Base-by-base conservation (phyloP, 2,888 invertebrate genomes). In the Leptarthrus brevirostris region DNA sequence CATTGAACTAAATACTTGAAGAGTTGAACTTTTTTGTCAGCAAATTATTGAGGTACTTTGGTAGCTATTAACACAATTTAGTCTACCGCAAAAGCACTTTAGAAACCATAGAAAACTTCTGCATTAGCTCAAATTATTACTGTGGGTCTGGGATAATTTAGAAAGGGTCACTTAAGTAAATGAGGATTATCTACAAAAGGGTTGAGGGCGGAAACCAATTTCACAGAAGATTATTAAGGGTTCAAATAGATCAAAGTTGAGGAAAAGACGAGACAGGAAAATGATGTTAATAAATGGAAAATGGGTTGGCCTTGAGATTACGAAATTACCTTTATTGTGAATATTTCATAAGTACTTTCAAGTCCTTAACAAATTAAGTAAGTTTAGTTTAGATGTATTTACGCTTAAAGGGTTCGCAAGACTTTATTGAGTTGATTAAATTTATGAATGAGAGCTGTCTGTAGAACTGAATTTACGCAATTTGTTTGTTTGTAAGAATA, bases 141-240 rank as follows among this genome's bases (percentile, higher is more conserved):
- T 56, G 26, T 56, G 34, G 56, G 56, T 56, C 34, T 56, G 56
- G 44, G 10, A 56, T 56, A 56, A 56, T 56, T 56, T 36, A 20
- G 58, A 58, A 58, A 58, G 36, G 58, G 58, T 58, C 58, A 58
- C 36, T 58, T 58, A 58, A 58, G 58, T 58, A 58, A 58, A 58
- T 58, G 36, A 36, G 58, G 58, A 58, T 34, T 58, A 58, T 58
- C 58, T 36, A 58, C 36, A 58, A 36, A 34, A 58, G 58, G 14
- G 40, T 16, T 10, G 16, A 0, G 16, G 18, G 36, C 18, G 40
- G 40, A 40, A 40, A 58, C 58, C 36, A 58, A 58, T 58, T 58
- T 58, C 58, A 58, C 36, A 40, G 36, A 58, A 34, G 34, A 36
- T 58, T 58, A 40, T 40, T 40, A 20, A 58, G 58, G 36, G 58